phyloP scores from a whole-genome alignment of 1,140 invertebrate genomes.

The Ganaspis sp. region DNA sequence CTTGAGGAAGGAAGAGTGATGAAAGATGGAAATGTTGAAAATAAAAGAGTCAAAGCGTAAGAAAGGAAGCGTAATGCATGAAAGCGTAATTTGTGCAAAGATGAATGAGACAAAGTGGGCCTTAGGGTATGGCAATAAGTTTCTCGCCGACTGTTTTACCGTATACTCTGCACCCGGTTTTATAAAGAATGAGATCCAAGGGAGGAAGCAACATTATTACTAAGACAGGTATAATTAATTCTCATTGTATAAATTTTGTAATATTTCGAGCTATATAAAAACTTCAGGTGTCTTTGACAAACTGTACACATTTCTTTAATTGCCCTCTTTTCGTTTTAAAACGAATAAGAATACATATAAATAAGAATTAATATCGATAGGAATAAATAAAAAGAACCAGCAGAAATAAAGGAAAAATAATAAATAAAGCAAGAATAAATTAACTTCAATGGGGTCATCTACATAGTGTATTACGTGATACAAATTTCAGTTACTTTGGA shows the following conservation, averaged over 20 bases:
- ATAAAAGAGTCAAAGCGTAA: background rate
- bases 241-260: conserved; percentile 4
- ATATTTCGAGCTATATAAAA: background rate
- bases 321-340: background rate
- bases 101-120: conserved; percentile 28
- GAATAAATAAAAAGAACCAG: too few relatives aligned
- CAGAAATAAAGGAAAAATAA: too few relatives aligned
- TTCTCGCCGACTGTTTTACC: conserved; percentile 26
- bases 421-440: too few relatives aligned
- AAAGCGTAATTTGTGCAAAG: conserved; percentile 25
- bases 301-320: background rate
- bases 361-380: too few relatives aligned
- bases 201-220: conserved; percentile 15
- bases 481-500: too few relatives aligned
- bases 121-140: conserved; percentile 11
- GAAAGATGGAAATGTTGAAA: conserved; percentile 3
- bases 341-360: background rate
- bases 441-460: too few relatives aligned
- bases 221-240: conserved; percentile 5
- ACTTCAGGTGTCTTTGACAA: conserved; percentile 10
- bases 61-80: conserved; percentile 9
- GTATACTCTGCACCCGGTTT: conserved; percentile 9
- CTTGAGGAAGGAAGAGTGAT: background rate
- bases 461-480: too few relatives aligned
- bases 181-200: conserved; percentile 27